Percentiles rank a stretch among this genome's conserved stretches.
phyloP scores from a whole-genome alignment of 2,113 vertebrate species.

The Micromys minutus region DNA sequence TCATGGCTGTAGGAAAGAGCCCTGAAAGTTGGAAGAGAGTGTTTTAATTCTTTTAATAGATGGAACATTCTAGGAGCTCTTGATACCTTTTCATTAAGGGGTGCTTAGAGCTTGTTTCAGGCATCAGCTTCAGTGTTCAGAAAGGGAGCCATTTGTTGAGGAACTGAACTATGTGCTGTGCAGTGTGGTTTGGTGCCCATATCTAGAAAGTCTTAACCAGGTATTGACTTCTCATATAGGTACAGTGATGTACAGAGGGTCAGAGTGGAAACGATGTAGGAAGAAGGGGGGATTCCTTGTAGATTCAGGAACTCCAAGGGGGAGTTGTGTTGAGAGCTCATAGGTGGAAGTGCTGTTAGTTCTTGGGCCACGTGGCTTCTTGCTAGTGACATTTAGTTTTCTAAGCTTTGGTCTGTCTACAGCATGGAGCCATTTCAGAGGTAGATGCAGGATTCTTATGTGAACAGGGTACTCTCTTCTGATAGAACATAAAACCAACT shows the following conservation, averaged over 20 bases:
- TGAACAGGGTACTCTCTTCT: neutral
- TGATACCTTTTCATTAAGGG: neutral
- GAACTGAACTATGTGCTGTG: neutral
- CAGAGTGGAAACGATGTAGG: neutral
- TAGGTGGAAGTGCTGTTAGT: neutral
- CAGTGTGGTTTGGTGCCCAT: neutral
- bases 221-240: neutral
- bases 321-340: rapidly evolving
- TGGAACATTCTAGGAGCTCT: neutral
- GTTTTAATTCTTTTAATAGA: neutral
- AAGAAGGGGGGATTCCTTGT: neutral
- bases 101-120: neutral
- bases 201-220: neutral
- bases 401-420: rapidly evolving
- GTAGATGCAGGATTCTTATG: neutral
- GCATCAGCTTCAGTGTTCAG: neutral
- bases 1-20: neutral
- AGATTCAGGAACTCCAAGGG: rapidly evolving
- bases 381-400: neutral
- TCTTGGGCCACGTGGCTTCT: neutral
- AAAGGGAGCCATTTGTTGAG: neutral
- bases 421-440: neutral
- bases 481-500: neutral
- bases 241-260: neutral
- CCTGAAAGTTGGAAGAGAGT: neutral